phyloP scores from a whole-genome alignment of 1,140 invertebrate genomes.

The Neuroterus valhalla region DNA sequence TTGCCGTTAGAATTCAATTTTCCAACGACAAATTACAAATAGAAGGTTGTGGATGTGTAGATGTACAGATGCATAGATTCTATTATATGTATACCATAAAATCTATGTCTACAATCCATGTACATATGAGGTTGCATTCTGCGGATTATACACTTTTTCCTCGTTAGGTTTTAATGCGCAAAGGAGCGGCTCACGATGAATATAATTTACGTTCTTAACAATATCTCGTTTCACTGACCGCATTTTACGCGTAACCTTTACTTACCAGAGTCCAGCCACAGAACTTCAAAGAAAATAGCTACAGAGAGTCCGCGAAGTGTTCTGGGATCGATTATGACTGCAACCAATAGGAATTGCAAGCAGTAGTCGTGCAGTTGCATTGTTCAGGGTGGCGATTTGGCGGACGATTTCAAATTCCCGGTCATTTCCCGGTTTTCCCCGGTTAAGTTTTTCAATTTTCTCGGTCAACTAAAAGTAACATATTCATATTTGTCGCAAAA shows the following conservation, averaged over 20 bases:
- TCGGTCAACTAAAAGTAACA: too few relatives aligned
- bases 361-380: neutral
- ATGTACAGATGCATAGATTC: neutral
- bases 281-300: slow-evolving; percentile 17
- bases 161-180: slow-evolving; percentile 18
- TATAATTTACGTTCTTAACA: slow-evolving; percentile 27
- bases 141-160: slow-evolving; percentile 3
- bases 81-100: too few relatives aligned
- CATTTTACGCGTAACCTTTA: slow-evolving; percentile 30
- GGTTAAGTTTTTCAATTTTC: too few relatives aligned
- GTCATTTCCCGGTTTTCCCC: too few relatives aligned
- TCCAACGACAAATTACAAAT: slow-evolving; percentile 10
- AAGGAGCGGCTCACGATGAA: slow-evolving; percentile 19
- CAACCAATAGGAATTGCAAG: neutral
- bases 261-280: neutral
- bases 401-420: too few relatives aligned
- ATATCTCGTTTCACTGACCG: slow-evolving; percentile 30
- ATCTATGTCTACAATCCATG: neutral
- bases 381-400: too few relatives aligned
- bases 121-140: neutral
- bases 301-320: slow-evolving; percentile 14
- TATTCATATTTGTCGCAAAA: too few relatives aligned
- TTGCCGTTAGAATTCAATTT: slow-evolving; percentile 9
- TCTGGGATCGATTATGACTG: slow-evolving; percentile 11
- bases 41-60: neutral